phyloP scores from a whole-genome alignment of 2,797 vertebrate genomes.

The Chrosomus eos region DNA sequence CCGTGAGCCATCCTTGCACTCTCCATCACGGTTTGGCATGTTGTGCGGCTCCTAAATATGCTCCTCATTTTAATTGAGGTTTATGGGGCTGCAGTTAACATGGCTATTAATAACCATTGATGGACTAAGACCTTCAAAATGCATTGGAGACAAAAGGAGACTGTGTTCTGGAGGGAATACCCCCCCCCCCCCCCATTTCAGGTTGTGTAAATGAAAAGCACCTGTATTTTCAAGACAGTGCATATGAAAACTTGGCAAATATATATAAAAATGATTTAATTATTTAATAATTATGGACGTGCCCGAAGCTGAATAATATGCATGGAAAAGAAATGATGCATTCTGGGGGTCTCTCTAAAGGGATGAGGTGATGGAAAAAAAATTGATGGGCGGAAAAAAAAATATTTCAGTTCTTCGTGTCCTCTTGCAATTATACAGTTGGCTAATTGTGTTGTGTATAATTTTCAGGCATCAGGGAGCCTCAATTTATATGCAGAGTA shows the following conservation, averaged over 20 bases:
- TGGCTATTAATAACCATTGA: constrained; percentile 69
- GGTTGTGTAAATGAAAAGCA: neutral
- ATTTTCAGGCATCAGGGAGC: neutral
- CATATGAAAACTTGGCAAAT: neutral
- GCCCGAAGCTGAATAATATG: neutral
- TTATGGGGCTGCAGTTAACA: constrained; percentile 70
- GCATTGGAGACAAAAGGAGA: constrained; percentile 29
- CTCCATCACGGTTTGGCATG: constrained; percentile 65
- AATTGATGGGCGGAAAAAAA: too few relatives aligned
- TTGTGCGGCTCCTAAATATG: constrained; percentile 30
- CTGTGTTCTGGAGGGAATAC: neutral
- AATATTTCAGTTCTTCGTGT: neutral
- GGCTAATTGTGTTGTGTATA: neutral
- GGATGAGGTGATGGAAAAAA: too few relatives aligned
- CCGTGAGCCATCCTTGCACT: constrained; percentile 63
- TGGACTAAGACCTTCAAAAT: constrained; percentile 63
- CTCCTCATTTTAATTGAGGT: constrained; percentile 70
- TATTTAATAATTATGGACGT: neutral
- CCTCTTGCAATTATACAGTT: neutral
- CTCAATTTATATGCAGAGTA: neutral
- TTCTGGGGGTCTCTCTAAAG: too few relatives aligned
- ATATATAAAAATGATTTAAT: too few relatives aligned
- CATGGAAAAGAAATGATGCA: too few relatives aligned
- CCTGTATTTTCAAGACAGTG: neutral
- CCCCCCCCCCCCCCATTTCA: neutral